A percentile compares a stretch with the other conserved stretches of the same genome.
Evolutionary conservation across 2,797 vertebrate genomes (phyloP).

Genomic region (Picus viridis): DNA sequence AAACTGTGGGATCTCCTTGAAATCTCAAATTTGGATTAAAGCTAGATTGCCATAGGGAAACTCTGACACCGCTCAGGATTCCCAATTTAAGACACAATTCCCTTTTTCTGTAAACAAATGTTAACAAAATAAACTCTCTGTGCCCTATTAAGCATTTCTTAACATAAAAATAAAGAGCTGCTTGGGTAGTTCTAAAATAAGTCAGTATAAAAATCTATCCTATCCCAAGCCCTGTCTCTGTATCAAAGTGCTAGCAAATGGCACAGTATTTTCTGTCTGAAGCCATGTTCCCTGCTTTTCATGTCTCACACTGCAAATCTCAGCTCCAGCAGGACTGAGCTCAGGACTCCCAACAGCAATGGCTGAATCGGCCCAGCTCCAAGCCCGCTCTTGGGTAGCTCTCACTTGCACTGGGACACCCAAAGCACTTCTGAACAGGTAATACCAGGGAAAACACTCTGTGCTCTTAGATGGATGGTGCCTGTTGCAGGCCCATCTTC

Average conservation of each 20-base stretch:
- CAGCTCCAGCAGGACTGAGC: not conserved
- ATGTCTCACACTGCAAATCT: not conserved
- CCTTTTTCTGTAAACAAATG: conserved; percentile 52
- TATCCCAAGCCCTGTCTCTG: not conserved
- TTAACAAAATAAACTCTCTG: conserved; percentile 58
- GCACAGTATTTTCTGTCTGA: conserved; percentile 23
- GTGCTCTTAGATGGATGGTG: accelerated
- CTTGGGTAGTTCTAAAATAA: conserved; percentile 6
- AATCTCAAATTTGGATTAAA: conserved; percentile 13
- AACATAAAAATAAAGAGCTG: conserved; percentile 32
- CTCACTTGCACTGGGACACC: not conserved
- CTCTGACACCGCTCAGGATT: not conserved
- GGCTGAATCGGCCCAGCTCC: not conserved
- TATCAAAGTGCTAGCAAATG: conserved; percentile 16
- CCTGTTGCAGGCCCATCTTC: not conserved
- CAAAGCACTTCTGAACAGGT: not conserved
- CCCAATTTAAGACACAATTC: conserved; percentile 22
- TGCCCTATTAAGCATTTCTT: conserved; percentile 39
- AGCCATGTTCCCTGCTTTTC: not conserved
- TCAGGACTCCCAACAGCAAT: not conserved
- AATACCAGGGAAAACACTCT: accelerated
- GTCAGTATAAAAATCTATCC: conserved; percentile 21
- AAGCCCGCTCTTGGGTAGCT: not conserved
- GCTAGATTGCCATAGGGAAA: conserved; percentile 23
- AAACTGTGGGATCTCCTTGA: not conserved